Evolutionary conservation across 2,888 invertebrate species (phyloP), one percentile per base, ranked within the genome.

Genomic region (Coelinius sp.): DNA sequence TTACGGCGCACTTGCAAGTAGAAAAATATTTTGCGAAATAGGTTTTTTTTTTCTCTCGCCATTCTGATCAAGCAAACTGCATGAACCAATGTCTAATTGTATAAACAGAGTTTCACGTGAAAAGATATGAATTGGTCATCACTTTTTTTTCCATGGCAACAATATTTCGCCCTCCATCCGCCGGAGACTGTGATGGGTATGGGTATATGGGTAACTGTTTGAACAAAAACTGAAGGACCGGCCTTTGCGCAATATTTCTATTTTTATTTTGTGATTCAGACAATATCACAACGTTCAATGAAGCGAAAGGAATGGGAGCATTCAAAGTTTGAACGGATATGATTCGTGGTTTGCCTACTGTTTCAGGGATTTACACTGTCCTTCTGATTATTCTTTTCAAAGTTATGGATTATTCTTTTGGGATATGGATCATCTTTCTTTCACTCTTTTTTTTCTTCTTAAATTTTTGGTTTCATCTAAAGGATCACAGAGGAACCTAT

Each of bases 401-500:
- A 12, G 14, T 20, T 68, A 27, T 14, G 22, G 8, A n/a, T 27
- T 41, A 12, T 46, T 59, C 49, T 67, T 53, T 69, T 64, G 12
- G 73, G 72, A 69, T 79, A 78, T 80, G 76, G 76, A 82, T 80
- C 81, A 79, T 73, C 75, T 77, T 74, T 38, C 17, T 63, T 53
- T 66, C 59, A 63, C 17, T 52, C 20, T 7, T 66, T 35, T 38
- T 25, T 65, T 22, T 56, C 49, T 22, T 38, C 59, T 38, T 25
- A 49, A 25, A 6, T 70, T 70, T 52, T 73, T 62, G 75, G 75
- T 83, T 81, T 81, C 77, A 81, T 78, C 80, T 83, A 83, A 79
- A 77, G 79, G 81, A 84, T 84, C 83, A 84, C 84, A 84, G 83
- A 77, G 78, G 82, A 80, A 81, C 77, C 73, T 73, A 63, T 41